Conservation (phyloP, 2,888 invertebrate genomes). For the Limenitis camilla region DNA sequence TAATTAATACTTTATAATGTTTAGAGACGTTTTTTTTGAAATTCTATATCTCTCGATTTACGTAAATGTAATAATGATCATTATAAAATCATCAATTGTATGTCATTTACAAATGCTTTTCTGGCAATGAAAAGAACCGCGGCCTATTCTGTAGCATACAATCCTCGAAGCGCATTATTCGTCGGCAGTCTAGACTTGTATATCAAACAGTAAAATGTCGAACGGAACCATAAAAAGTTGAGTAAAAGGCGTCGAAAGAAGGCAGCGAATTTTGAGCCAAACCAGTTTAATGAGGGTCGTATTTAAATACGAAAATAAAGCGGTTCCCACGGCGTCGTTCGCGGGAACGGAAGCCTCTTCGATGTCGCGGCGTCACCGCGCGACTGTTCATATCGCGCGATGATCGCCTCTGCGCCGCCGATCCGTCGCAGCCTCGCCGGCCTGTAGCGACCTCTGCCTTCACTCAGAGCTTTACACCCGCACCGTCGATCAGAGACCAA, state of each 20-base stretch:
- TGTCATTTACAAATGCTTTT: slow-evolving; percentile 32
- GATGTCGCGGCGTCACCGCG: slow-evolving; percentile 51
- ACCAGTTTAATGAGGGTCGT: slow-evolving; percentile 75
- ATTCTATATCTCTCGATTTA: slow-evolving; percentile 13
- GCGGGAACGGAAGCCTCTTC: slow-evolving; percentile 70
- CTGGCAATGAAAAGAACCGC: slow-evolving; percentile 47
- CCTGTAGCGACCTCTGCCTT: slow-evolving; percentile 26
- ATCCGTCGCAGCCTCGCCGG: slow-evolving; percentile 25
- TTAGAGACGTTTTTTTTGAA: slow-evolving; percentile 1
- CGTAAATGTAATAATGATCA: slow-evolving; percentile 16
- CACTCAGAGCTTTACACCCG: slow-evolving; percentile 9
- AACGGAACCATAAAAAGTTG: slow-evolving; percentile 73
- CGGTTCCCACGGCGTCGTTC: slow-evolving; percentile 71
- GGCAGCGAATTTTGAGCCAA: slow-evolving; percentile 73
- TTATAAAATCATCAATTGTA: slow-evolving; percentile 21
- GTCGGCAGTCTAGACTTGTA: slow-evolving; percentile 57
- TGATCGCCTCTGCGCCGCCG: slow-evolving; percentile 34
- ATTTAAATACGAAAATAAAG: slow-evolving; percentile 73
- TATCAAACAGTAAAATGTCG: slow-evolving; percentile 68
- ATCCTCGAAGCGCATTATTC: slow-evolving; percentile 45
- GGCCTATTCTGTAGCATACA: slow-evolving; percentile 45
- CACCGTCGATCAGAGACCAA: slow-evolving; percentile 36
- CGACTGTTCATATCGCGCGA: slow-evolving; percentile 34
- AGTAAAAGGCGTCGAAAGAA: slow-evolving; percentile 75
- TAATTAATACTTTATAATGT: not conserved